Conservation (phyloP, 2,797 vertebrate species). For the Rhodeus uyekii region DNA sequence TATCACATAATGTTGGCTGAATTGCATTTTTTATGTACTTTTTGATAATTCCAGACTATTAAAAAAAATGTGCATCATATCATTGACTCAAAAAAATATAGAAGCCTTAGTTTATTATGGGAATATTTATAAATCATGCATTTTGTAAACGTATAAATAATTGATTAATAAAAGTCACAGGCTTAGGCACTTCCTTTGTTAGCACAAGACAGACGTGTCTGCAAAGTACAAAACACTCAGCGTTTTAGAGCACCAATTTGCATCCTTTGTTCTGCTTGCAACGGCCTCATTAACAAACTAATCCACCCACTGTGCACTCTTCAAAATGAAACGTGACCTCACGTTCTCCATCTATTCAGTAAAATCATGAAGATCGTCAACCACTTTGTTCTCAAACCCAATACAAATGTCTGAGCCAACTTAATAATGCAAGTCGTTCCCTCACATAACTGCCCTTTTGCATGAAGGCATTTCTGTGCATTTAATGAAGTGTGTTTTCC, state of each 20-base stretch:
- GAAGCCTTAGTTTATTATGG: neutral
- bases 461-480: conserved; percentile 31
- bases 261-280: conserved; percentile 42
- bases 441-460: conserved; percentile 39
- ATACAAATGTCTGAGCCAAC: conserved; percentile 45
- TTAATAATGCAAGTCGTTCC: conserved; percentile 28
- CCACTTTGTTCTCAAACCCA: conserved; percentile 24
- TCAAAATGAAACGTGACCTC: conserved; percentile 33
- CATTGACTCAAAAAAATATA: neutral
- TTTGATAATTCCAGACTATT: neutral
- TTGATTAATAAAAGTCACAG: conserved; percentile 24
- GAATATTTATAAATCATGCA: neutral
- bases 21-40: neutral
- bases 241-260: conserved; percentile 34
- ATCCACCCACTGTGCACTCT: conserved; percentile 30
- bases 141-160: conserved; percentile 4
- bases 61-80: neutral
- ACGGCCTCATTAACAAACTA: conserved; percentile 41
- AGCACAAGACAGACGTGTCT: conserved; percentile 21
- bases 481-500: conserved; percentile 41
- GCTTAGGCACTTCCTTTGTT: conserved; percentile 22
- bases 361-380: conserved; percentile 31
- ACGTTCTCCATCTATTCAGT: conserved; percentile 2
- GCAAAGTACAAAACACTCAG: conserved; percentile 22
- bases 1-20: too few relatives aligned